A percentile compares a stretch with the other conserved stretches of the same genome.
Conservation (phyloP, 2,888 invertebrate genomes). For the Caenorhabditis sp. region DNA sequence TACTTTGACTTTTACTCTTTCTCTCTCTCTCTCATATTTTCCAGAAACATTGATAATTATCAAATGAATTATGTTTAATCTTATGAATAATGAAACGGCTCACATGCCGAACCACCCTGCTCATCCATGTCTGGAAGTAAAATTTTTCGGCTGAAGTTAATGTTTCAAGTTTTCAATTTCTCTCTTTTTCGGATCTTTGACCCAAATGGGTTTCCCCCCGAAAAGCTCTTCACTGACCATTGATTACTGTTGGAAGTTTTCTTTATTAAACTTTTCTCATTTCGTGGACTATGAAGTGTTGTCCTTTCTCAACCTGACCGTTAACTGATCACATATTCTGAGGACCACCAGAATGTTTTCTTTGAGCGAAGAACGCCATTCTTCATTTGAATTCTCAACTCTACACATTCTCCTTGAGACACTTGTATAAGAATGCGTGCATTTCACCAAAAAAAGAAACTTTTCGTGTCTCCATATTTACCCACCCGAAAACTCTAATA, state of each 20-base stretch:
- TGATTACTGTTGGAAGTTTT: neutral
- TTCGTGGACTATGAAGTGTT: neutral
- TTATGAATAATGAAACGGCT: neutral
- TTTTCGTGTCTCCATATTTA: constrained; percentile 31
- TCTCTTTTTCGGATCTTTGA: neutral
- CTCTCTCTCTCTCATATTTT: neutral
- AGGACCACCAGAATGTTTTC: neutral
- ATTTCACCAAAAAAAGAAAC: constrained; percentile 26
- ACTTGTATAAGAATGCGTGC: constrained; percentile 20
- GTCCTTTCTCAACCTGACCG: neutral
- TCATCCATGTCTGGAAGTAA: constrained; percentile 32
- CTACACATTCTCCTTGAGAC: neutral
- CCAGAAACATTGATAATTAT: constrained; percentile 24
- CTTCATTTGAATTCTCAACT: constrained; percentile 25
- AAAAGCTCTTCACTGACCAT: neutral
- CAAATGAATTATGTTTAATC: constrained; percentile 14
- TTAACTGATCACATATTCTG: neutral
- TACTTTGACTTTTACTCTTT: constrained; percentile 20
- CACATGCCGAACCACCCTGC: constrained; percentile 24
- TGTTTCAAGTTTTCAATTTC: constrained; percentile 2
- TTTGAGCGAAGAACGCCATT: constrained; percentile 22
- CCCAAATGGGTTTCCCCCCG: neutral
- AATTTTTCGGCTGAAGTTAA: neutral
- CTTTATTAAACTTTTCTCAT: neutral
- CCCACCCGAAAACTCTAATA: constrained; percentile 55